Percentiles rank a stretch among this genome's conserved stretches.
phyloP scores from a whole-genome alignment of 1,140 invertebrate genomes.

The Lasioglossum albipes region DNA sequence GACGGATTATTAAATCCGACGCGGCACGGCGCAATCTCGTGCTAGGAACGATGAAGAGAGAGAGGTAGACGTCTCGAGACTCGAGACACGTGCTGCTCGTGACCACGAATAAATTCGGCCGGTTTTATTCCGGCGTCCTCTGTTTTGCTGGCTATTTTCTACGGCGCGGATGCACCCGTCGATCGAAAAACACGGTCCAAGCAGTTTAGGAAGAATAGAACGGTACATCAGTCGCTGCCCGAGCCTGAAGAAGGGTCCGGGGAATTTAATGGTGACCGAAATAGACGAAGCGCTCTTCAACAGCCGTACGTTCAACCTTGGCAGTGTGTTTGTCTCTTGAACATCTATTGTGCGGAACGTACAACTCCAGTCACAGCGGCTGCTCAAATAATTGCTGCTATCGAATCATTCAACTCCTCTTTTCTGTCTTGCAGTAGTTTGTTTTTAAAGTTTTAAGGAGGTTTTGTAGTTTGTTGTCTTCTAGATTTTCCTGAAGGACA shows the following conservation, averaged over 20 bases:
- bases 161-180: neutral
- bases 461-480: no score
- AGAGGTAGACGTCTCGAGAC: neutral
- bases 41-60: neutral
- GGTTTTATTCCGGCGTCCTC: neutral
- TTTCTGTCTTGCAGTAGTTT: no score
- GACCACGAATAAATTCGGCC: constrained; percentile 68
- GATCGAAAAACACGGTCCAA: no score
- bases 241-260: neutral
- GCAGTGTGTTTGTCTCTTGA: neutral
- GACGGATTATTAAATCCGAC: constrained; percentile 68
- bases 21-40: constrained; percentile 51
- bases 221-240: neutral
- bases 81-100: constrained; percentile 57
- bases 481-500: no score
- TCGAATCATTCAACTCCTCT: no score
- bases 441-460: no score
- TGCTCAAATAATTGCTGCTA: no score
- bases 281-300: neutral
- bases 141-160: constrained; percentile 8
- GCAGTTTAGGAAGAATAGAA: neutral
- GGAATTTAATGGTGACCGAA: neutral
- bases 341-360: neutral
- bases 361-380: no score
- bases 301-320: neutral